Evolutionary conservation across 2,113 vertebrate species (phyloP), one percentile per base, ranked within the genome.

Genomic region (Periophthalmus modestus): DNA sequence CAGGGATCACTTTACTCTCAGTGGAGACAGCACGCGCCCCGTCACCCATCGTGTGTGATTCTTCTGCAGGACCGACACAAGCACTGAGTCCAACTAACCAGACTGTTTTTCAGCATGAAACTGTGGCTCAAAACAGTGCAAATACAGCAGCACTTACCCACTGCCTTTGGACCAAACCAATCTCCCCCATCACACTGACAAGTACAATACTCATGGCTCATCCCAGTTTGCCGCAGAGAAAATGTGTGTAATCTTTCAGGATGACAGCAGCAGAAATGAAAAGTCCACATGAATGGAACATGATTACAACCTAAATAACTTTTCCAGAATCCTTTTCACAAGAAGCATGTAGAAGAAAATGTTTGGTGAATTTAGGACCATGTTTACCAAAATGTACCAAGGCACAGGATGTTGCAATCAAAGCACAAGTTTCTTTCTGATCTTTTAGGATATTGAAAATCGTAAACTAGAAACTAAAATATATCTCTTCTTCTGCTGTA

Each of bases 11-110:
- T 86, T 78, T 79, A 61, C 68, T 76, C 19, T 46, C 2, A 34
- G 74, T 80, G 74, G 75, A 82, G 73, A 71, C 83, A 84, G 73
- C 15, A 34, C 61, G 54, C 72, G 33, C 76, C 46, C 67, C 66
- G 69, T 77, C 61, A 28, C 59, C n/a, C 47, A 36, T 67, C 66
- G 74, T 58, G 50, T 62, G 36, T 74, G 43, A 43, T 59, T 59
- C 21, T 34, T 65, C 33, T 80, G 75, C 81, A 83, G 50, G 50
- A 52, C 71, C 62, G 83, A 69, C 66, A 7, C 39, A 10, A 43
- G 76, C 3, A 7, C 52, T 75, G 16, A 48, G 2, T 66, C 65
- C 72, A 63, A 74, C 75, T 80, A 72, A 71, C 68, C 14, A 77
- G 79, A 63, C 66, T 33, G 66, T 72, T 69, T 78, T 69, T 55